Conservation (phyloP, 1,140 invertebrate genomes). For the Diprion similis region DNA sequence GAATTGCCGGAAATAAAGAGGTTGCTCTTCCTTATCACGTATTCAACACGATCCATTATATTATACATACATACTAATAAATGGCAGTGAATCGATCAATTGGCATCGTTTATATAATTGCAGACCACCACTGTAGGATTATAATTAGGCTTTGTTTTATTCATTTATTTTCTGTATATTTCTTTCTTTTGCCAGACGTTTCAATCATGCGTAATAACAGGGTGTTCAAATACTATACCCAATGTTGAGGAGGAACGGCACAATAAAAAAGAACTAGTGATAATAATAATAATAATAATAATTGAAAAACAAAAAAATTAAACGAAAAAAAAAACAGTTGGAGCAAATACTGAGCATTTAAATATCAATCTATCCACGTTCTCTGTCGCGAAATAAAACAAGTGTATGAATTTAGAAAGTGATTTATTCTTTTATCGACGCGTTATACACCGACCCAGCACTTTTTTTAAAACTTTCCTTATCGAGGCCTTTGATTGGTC, state of each 20-base stretch:
- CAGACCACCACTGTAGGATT: not conserved
- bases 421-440: not conserved
- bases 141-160: not conserved
- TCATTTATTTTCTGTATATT: too few relatives aligned
- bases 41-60: too few relatives aligned
- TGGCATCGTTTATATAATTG: not conserved
- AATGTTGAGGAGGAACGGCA: too few relatives aligned
- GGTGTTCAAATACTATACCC: too few relatives aligned
- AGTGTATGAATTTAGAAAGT: not conserved
- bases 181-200: not conserved
- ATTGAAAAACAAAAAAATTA: too few relatives aligned
- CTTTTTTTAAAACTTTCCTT: not conserved
- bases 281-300: too few relatives aligned
- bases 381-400: not conserved
- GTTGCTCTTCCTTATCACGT: too few relatives aligned
- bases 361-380: not conserved
- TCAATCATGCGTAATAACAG: not conserved
- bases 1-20: too few relatives aligned
- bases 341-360: not conserved
- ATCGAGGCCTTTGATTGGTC: slow-evolving; percentile 8
- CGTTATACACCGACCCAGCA: not conserved
- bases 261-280: too few relatives aligned
- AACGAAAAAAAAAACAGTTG: too few relatives aligned
- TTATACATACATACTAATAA: not conserved
- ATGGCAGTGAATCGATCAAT: not conserved